Evolutionary conservation across 2,113 vertebrate genomes (phyloP).

Genomic region (Neogale vison): DNA sequence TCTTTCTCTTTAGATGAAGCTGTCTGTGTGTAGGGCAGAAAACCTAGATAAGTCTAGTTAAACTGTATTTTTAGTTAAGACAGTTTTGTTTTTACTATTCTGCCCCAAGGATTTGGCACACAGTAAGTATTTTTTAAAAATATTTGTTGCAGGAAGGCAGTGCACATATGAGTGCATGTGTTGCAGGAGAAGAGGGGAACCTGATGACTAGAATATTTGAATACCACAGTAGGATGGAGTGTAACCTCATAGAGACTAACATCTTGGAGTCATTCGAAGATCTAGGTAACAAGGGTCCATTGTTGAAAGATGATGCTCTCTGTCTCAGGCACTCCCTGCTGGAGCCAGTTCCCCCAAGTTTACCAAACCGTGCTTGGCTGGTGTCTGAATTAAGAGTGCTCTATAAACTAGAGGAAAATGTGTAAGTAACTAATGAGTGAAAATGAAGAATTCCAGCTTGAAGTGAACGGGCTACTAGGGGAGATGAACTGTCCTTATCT

Average conservation of each 20-base stretch:
- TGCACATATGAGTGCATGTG: constrained; percentile 65
- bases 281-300: constrained; percentile 95
- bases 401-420: constrained; percentile 95
- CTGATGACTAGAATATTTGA: constrained; percentile 64
- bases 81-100: neutral
- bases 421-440: constrained; percentile 95
- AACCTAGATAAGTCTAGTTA: neutral
- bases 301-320: constrained; percentile 92
- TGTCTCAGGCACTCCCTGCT: constrained; percentile 87
- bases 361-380: constrained; percentile 95
- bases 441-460: constrained; percentile 95
- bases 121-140: neutral
- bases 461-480: constrained; percentile 95
- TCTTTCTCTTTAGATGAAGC: neutral
- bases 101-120: neutral
- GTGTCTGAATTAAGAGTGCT: constrained; percentile 93
- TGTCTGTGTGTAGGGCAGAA: neutral
- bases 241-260: constrained; percentile 92
- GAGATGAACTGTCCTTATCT: constrained; percentile 95
- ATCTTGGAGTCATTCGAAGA: constrained; percentile 93
- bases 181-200: constrained; percentile 52
- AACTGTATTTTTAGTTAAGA: neutral
- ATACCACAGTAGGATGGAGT: constrained; percentile 84
- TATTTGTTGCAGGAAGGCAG: constrained; percentile 50
- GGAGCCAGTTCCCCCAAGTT: constrained; percentile 95